Evolutionary conservation across 2,797 vertebrate genomes (phyloP).

Genomic region (Urosaurus nigricauda): DNA sequence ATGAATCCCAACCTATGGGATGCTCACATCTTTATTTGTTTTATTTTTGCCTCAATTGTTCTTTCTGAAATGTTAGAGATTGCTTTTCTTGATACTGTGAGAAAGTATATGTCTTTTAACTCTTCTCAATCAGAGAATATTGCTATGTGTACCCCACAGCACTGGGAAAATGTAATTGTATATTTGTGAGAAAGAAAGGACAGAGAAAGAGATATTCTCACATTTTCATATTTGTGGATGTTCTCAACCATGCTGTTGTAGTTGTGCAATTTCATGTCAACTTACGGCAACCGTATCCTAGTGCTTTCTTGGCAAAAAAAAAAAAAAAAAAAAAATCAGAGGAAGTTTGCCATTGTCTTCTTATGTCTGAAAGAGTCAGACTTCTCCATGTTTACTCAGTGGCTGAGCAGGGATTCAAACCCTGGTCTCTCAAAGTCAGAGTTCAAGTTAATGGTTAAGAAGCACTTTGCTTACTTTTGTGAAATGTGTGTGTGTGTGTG

Average conservation of each 20-base stretch:
- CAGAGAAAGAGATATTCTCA: neutral
- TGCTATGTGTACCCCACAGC: neutral
- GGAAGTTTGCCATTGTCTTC: too few species aligned
- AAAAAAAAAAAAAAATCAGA: too few species aligned
- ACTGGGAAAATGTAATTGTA: neutral
- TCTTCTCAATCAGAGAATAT: neutral
- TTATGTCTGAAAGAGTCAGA: too few species aligned
- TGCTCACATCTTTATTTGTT: too few species aligned
- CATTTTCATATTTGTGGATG: neutral
- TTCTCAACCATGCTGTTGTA: neutral
- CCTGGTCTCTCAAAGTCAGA: too few species aligned
- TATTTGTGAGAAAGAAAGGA: neutral
- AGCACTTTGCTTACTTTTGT: neutral
- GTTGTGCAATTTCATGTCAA: too few species aligned
- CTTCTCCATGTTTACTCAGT: too few species aligned
- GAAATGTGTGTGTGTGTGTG: too few species aligned
- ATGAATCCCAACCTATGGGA: neutral
- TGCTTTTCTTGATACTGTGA: neutral
- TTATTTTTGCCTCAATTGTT: neutral
- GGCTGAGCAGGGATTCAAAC: too few species aligned
- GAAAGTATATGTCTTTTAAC: neutral
- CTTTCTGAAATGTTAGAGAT: neutral
- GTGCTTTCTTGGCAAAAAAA: too few species aligned
- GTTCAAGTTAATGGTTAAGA: too few species aligned
- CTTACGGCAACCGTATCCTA: too few species aligned